A percentile compares a stretch with the other conserved stretches of the same genome.
Conservation (phyloP, 30 jellyfish, hydroid and myxozoan species). For the Hydractinia echinata region DNA sequence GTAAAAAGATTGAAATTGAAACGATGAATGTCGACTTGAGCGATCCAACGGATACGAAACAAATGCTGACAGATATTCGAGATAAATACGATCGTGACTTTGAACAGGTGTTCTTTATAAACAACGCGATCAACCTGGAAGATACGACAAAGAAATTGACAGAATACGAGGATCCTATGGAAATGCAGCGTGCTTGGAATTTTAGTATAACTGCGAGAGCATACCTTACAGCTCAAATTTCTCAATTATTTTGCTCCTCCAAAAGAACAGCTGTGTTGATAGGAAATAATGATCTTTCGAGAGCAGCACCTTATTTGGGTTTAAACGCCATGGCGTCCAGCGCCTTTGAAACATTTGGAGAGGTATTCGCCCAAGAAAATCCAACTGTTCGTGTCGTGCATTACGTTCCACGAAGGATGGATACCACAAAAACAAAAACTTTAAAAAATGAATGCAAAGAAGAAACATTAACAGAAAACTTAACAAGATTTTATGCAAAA, state of each 20-base stretch:
- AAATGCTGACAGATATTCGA: background rate
- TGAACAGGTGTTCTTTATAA: slow-evolving; percentile 23
- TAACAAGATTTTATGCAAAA: too few relatives aligned
- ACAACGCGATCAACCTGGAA: slow-evolving; percentile 26
- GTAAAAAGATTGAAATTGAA: slow-evolving; percentile 27
- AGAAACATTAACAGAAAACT: slow-evolving; percentile 1
- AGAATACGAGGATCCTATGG: slow-evolving; percentile 18
- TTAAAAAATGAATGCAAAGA: slow-evolving; percentile 18
- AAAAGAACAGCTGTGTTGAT: slow-evolving; percentile 24
- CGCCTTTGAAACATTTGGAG: slow-evolving; percentile 31
- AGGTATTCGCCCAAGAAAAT: slow-evolving; percentile 34
- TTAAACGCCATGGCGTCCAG: slow-evolving; percentile 21
- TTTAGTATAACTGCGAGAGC: slow-evolving; percentile 17
- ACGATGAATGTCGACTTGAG: slow-evolving; percentile 14
- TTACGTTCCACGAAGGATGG: background rate
- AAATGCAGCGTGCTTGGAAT: slow-evolving; percentile 13
- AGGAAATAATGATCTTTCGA: background rate
- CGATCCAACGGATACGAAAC: slow-evolving; percentile 3
- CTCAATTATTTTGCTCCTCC: background rate
- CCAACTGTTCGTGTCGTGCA: slow-evolving; percentile 27
- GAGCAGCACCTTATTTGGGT: slow-evolving; percentile 18
- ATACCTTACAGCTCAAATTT: slow-evolving; percentile 21
- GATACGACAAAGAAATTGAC: slow-evolving; percentile 9
- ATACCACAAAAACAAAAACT: background rate
- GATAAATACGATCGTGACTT: slow-evolving; percentile 21